Evolutionary conservation across 2,797 vertebrate genomes (phyloP), one percentile per base, ranked within the genome.

Genomic region (Hippocampus kuda): DNA sequence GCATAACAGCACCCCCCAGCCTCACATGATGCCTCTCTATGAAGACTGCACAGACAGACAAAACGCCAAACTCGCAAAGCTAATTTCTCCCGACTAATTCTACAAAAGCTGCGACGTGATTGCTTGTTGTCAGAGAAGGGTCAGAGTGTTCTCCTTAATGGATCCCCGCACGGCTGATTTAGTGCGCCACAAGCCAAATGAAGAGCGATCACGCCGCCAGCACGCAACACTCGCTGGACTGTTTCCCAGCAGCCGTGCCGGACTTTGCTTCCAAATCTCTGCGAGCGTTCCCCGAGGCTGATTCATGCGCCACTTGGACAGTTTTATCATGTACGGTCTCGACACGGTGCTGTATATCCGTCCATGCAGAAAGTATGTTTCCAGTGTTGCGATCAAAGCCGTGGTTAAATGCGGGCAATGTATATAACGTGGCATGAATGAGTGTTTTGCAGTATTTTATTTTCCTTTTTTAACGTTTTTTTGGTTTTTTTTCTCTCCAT

Each of bases 101-200:
- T 54, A 54, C 51, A 24, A 54, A n/a, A 18, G 49, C 49, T 20
- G 49, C 49, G 49, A 6, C 1, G 51, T 24, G 51, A 54, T 54
- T n/a, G 51, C 51, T 54, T 54, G 22, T 54, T 24, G 51, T 54
- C 51, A 11, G 13, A 5, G 44, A 16, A 53, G 20, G 70, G 74
- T 85, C 75, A 79, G 66, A 70, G 68, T 63, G 71, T 75, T 67
- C 68, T 38, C 24, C 46, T 38, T 79, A 70, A 83, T 67, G 75
- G 73, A 68, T 76, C 65, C 54, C 65, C 54, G 68, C 73, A 76
- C 8, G 68, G 69, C 60, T 80, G 79, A 83, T 79, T 84, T 77
- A 84, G 70, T 65, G 75, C 51, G 9, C 51, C 22, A 11, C 51
- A 4, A 54, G 22, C 51, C 7, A 54, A 54, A 54, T 54, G 51